A percentile compares a stretch with the other conserved stretches of the same genome.
These are phyloP conservation scores for Indicator maculatus DNA, from an alignment of 2,113 vertebrate genomes.

Conservation along the genomic window DNA sequence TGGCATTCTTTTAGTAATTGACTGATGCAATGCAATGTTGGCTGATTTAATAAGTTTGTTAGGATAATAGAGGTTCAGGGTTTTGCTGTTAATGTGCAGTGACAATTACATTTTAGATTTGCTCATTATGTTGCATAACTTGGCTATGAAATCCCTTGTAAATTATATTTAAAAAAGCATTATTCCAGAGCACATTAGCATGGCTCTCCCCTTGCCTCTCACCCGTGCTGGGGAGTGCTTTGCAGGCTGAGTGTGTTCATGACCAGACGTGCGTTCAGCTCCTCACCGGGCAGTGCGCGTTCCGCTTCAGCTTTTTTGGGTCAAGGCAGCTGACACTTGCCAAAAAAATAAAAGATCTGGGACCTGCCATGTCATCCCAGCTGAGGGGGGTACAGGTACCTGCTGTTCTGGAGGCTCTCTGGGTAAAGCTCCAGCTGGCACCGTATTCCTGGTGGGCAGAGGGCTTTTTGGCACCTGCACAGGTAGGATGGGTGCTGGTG, in stretches of 20 bases:
- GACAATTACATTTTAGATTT: conserved; percentile 64
- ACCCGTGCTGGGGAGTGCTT: neutral
- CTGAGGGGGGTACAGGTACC: neutral
- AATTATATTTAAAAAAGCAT: conserved; percentile 50
- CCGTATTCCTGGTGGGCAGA: neutral
- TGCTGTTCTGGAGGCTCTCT: neutral
- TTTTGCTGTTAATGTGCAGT: conserved; percentile 44
- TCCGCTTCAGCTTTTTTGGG: neutral
- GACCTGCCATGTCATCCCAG: neutral
- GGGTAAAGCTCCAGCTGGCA: neutral
- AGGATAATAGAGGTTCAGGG: conserved; percentile 36
- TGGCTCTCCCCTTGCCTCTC: neutral
- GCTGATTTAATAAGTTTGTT: conserved; percentile 68
- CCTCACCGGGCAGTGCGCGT: neutral
- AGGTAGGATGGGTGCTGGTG: accelerated
- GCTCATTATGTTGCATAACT: conserved; percentile 63
- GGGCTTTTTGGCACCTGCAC: neutral
- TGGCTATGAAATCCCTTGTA: neutral
- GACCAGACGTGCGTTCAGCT: neutral
- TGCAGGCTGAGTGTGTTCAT: neutral
- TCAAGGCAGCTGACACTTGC: neutral
- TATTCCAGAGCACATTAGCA: neutral
- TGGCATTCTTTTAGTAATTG: conserved; percentile 33
- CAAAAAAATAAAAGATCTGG: neutral
- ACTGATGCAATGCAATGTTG: conserved; percentile 51